Evolutionary conservation across 2,888 invertebrate genomes (phyloP).

Genomic region (Scelioninae gen. 2): DNA sequence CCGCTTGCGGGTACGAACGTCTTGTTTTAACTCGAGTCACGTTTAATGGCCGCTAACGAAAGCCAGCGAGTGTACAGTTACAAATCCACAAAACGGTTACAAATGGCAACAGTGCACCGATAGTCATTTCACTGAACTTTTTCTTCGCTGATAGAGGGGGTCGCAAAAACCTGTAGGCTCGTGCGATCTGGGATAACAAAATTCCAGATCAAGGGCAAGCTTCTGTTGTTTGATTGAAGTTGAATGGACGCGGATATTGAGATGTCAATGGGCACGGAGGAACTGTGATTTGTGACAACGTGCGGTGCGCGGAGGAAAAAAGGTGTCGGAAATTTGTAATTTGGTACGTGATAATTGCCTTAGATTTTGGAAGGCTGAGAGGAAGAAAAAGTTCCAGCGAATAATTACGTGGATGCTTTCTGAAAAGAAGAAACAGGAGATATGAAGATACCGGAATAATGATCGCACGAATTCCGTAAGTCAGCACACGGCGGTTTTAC

Average conservation of each 20-base stretch:
- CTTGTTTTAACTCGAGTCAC: constrained; percentile 46
- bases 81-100: constrained; percentile 23
- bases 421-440: constrained; percentile 26
- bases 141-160: too few relatives aligned
- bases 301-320: too few relatives aligned
- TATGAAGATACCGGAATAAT: constrained; percentile 47
- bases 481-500: constrained; percentile 49
- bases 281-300: too few relatives aligned
- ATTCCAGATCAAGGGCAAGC: too few relatives aligned
- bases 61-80: constrained; percentile 32
- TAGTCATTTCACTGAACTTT: constrained; percentile 1
- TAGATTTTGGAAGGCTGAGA: too few relatives aligned
- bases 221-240: too few relatives aligned
- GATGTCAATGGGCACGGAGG: too few relatives aligned
- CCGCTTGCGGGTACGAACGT: constrained; percentile 21
- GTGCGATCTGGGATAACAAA: too few relatives aligned
- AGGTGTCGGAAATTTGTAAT: too few relatives aligned
- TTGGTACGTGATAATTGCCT: too few relatives aligned
- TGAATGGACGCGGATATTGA: too few relatives aligned
- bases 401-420: constrained; percentile 7
- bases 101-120: background rate
- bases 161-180: too few relatives aligned
- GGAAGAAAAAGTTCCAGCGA: background rate
- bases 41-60: constrained; percentile 48
- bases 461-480: constrained; percentile 40